Conservation (phyloP, 2,797 vertebrate species). For the Hypotaenidia okinawae region DNA sequence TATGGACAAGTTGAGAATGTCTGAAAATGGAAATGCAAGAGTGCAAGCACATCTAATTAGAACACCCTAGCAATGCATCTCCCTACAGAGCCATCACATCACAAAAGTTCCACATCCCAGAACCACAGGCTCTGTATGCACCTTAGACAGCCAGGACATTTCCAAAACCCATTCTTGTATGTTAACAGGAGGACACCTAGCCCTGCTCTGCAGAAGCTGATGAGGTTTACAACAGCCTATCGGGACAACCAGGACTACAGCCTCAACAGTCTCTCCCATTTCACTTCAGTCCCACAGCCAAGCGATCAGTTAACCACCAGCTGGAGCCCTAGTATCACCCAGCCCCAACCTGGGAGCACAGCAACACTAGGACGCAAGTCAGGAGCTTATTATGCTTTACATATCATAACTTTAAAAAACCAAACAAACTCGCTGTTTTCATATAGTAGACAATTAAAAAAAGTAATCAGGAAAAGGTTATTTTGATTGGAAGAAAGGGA, state of each 20-base stretch:
- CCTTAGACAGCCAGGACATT: neutral
- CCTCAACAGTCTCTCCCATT: neutral
- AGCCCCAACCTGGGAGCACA: neutral
- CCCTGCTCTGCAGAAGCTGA: neutral
- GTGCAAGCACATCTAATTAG: constrained; percentile 8
- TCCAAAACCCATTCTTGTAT: neutral
- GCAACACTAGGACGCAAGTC: neutral
- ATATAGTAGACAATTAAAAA: neutral
- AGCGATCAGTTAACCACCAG: neutral
- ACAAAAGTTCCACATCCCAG: neutral
- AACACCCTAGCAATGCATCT: neutral
- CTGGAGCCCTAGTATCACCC: neutral
- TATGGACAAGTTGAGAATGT: constrained; percentile 6
- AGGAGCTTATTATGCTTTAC: neutral
- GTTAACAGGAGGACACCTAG: neutral
- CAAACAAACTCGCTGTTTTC: neutral
- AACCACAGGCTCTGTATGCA: neutral
- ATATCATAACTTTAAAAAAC: neutral
- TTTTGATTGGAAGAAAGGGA: constrained; percentile 26
- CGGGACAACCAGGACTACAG: neutral
- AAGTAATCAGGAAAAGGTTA: neutral
- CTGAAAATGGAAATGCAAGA: constrained; percentile 29
- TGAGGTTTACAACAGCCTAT: neutral
- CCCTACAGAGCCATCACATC: neutral
- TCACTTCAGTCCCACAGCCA: neutral